A percentile compares a stretch with the other conserved stretches of the same genome.
Conservation (phyloP, 2,113 vertebrate genomes). For the Martes martes region DNA sequence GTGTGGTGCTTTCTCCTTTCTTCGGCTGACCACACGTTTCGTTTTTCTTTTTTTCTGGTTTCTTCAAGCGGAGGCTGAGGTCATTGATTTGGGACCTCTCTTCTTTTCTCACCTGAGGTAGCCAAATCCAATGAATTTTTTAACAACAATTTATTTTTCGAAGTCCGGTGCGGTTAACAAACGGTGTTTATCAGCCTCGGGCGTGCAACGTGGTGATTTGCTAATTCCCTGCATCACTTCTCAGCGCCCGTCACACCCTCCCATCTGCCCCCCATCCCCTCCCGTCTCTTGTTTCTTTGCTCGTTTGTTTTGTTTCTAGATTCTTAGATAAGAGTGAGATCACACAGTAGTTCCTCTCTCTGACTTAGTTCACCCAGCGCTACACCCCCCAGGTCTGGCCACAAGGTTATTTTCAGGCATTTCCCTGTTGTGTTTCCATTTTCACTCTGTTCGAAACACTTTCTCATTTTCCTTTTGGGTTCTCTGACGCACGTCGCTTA, state of each 20-base stretch:
- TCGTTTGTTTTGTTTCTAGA: not conserved
- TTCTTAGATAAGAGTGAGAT: not conserved
- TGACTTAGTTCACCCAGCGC: not conserved
- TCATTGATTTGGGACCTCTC: not conserved
- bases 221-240: not conserved
- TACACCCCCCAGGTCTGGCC: not conserved
- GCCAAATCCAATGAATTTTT: not conserved
- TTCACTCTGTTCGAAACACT: not conserved
- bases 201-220: accelerated
- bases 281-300: not conserved
- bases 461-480: not conserved
- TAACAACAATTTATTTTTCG: not conserved
- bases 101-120: not conserved
- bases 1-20: accelerated
- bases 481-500: not conserved
- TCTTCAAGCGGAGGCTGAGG: not conserved
- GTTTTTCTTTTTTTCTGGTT: not conserved
- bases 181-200: not conserved
- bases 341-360: not conserved
- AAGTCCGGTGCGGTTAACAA: not conserved
- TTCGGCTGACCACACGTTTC: not conserved
- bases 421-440: not conserved
- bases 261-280: not conserved
- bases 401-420: no score
- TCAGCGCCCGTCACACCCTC: not conserved